Conservation (phyloP, 1,140 invertebrate genomes). For the Protaetia brevitarsis region DNA sequence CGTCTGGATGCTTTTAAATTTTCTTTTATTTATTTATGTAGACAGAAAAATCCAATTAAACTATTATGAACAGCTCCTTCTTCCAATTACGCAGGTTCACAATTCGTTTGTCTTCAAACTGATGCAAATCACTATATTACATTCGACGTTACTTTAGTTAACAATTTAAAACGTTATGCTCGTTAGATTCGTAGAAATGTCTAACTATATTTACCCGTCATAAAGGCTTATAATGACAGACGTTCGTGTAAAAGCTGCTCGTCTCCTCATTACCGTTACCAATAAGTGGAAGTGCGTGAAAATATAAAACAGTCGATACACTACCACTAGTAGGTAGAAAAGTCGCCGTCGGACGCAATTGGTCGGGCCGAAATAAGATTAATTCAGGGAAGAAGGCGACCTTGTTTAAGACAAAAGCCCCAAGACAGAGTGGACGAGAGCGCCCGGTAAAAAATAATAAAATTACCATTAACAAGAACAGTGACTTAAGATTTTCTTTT, state of each 20-base stretch:
- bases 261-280: not conserved
- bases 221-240: slow-evolving; percentile 1
- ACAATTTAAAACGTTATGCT: not conserved
- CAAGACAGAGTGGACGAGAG: slow-evolving; percentile 24
- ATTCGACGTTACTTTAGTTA: not conserved
- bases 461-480: slow-evolving; percentile 32
- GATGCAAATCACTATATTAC: not conserved
- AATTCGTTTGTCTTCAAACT: too few relatives aligned
- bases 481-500: slow-evolving; percentile 29
- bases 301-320: too few relatives aligned
- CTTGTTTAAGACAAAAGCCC: slow-evolving; percentile 24
- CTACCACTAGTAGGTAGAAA: too few relatives aligned
- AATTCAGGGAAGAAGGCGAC: slow-evolving; percentile 17
- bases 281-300: not conserved
- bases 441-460: slow-evolving; percentile 29
- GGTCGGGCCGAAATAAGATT: slow-evolving; percentile 16
- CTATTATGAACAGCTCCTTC: too few relatives aligned
- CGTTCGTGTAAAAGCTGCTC: too few relatives aligned
- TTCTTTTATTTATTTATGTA: too few relatives aligned
- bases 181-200: not conserved
- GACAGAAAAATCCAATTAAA: too few relatives aligned
- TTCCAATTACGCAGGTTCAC: too few relatives aligned
- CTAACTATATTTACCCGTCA: not conserved
- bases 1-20: too few relatives aligned
- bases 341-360: not conserved